Conservation (phyloP, 2,888 invertebrate species). For the Andrena chrysosceles region DNA sequence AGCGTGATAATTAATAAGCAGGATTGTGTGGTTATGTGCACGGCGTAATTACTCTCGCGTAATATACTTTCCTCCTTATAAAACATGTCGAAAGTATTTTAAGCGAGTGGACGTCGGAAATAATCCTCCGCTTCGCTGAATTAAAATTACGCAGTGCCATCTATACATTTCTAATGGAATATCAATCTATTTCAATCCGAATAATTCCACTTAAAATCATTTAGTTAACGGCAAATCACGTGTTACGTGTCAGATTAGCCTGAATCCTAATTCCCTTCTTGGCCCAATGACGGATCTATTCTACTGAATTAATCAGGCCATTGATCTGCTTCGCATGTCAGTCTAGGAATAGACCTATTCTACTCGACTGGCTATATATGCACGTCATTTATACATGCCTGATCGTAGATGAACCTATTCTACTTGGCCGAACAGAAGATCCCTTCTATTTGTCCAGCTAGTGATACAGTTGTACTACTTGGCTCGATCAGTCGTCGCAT, state of each 20-base stretch:
- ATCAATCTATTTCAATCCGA: background rate
- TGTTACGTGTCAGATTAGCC: conserved; percentile 1
- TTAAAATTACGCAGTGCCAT: too few relatives aligned
- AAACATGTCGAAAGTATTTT: too few relatives aligned
- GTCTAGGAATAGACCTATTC: background rate
- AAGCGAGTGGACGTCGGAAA: background rate
- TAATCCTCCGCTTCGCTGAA: background rate
- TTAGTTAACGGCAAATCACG: background rate
- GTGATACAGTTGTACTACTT: conserved; percentile 3
- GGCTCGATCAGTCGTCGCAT: background rate
- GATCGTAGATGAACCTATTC: conserved; percentile 6
- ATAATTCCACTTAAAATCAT: too few relatives aligned
- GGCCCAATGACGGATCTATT: background rate
- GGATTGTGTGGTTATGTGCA: conserved; percentile 7
- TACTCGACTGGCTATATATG: background rate
- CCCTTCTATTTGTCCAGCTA: conserved; percentile 16
- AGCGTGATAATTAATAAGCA: conserved; percentile 34
- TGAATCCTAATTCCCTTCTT: background rate
- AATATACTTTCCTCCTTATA: background rate
- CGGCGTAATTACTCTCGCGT: background rate
- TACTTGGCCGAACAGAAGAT: background rate
- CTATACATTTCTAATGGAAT: too few relatives aligned
- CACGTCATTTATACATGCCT: background rate
- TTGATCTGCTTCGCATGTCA: background rate
- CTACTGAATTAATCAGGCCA: background rate